Evolutionary conservation across 2,797 vertebrate species (phyloP).

Genomic region (Okamejei kenojei): DNA sequence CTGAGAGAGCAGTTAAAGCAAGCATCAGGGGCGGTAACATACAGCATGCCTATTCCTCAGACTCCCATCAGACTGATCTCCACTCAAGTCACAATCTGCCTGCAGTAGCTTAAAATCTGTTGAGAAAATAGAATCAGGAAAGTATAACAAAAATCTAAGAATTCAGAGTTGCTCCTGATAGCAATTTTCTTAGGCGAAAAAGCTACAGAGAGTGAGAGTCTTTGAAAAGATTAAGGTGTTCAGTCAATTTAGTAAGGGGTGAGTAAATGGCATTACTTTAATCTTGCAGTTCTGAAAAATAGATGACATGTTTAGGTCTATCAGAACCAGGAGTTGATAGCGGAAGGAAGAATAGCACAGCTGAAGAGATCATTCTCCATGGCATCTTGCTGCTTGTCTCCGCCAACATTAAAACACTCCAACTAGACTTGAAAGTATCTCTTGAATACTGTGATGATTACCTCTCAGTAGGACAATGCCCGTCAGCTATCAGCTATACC

Average conservation of each 20-base stretch:
- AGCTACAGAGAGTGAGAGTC: neutral
- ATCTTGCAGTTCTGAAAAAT: neutral
- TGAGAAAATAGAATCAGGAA: neutral
- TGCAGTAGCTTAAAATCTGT: neutral
- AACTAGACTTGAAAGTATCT: neutral
- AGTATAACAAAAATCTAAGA: neutral
- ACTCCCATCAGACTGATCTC: neutral
- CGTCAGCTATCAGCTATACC: neutral
- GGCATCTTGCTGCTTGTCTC: neutral
- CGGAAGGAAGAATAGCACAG: neutral
- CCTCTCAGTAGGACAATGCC: neutral
- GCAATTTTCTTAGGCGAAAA: neutral
- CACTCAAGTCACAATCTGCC: neutral
- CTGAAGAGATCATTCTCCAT: neutral
- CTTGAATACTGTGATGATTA: neutral
- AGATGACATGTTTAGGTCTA: neutral
- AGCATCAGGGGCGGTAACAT: neutral
- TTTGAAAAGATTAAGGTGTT: neutral
- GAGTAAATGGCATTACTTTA: neutral
- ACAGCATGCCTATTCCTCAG: neutral
- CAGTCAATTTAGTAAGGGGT: neutral
- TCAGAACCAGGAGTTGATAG: neutral
- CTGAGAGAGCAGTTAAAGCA: neutral
- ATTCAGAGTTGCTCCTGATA: neutral
- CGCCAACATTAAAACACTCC: neutral